phyloP scores from a whole-genome alignment of 2,888 invertebrate genomes.

The Drosophila leonis region DNA sequence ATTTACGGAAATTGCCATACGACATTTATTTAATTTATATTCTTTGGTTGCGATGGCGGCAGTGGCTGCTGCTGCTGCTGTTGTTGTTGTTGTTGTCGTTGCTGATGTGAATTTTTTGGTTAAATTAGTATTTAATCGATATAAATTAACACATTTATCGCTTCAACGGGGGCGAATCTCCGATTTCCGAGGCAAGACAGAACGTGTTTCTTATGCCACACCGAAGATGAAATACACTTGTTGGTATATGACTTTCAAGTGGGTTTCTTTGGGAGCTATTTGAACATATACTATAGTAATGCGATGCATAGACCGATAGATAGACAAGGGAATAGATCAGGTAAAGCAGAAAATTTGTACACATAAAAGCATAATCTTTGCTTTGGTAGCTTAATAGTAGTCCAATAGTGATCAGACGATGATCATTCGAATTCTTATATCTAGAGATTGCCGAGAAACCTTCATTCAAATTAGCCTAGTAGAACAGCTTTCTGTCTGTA shows the following conservation, averaged over 20 bases:
- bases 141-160: constrained; percentile 64
- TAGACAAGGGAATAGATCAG: no score
- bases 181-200: constrained; percentile 12
- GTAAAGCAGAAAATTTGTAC: no score
- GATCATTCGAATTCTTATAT: background rate
- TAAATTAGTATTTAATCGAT: constrained; percentile 71
- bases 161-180: constrained; percentile 20
- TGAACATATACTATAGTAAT: no score
- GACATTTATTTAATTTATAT: constrained; percentile 50
- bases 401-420: background rate
- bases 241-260: background rate
- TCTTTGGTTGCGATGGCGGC: constrained; percentile 1
- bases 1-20: constrained; percentile 52
- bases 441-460: background rate
- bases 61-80: background rate
- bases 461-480: background rate
- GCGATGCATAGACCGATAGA: no score
- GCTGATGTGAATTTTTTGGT: constrained; percentile 32
- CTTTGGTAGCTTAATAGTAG: background rate
- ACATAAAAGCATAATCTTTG: background rate
- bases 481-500: background rate
- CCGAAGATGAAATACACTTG: background rate
- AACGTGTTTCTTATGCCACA: background rate
- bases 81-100: constrained; percentile 1
- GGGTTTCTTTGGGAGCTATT: background rate